phyloP scores from a whole-genome alignment of 2,113 vertebrate genomes.

The Chloroceryle aenea region DNA sequence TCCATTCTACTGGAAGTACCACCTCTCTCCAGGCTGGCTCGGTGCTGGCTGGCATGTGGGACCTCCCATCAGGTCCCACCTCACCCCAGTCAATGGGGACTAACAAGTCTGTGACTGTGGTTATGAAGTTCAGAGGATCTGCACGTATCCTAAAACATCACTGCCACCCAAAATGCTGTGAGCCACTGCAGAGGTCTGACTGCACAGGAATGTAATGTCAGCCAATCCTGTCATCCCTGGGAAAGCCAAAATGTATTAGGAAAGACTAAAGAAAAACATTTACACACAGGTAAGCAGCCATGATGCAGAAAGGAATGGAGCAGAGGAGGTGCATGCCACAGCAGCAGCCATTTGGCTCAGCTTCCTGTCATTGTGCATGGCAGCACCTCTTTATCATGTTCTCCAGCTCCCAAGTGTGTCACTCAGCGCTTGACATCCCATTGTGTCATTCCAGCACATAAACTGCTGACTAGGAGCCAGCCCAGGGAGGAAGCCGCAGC shows the following conservation, averaged over 20 bases:
- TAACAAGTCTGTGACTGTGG: rapidly evolving
- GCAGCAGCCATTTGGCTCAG: neutral
- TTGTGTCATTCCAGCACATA: neutral
- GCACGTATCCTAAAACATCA: neutral
- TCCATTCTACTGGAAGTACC: neutral
- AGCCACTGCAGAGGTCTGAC: neutral
- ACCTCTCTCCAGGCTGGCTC: neutral
- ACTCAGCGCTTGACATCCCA: neutral
- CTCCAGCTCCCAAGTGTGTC: neutral
- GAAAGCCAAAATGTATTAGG: neutral
- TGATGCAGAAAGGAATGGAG: neutral
- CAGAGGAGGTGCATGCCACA: neutral
- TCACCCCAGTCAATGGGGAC: rapidly evolving
- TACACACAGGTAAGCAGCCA: neutral
- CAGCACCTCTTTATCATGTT: neutral
- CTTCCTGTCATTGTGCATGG: rapidly evolving
- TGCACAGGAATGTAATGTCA: neutral
- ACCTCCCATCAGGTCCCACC: neutral
- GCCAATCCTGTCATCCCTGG: neutral
- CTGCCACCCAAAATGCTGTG: rapidly evolving
- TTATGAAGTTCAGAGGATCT: neutral
- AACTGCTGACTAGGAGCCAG: neutral
- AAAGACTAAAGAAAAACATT: neutral
- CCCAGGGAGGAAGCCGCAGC: neutral
- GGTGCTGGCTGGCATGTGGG: rapidly evolving